Base-by-base conservation (phyloP, 1,140 invertebrate genomes). In the Drosophila sp. region DNA sequence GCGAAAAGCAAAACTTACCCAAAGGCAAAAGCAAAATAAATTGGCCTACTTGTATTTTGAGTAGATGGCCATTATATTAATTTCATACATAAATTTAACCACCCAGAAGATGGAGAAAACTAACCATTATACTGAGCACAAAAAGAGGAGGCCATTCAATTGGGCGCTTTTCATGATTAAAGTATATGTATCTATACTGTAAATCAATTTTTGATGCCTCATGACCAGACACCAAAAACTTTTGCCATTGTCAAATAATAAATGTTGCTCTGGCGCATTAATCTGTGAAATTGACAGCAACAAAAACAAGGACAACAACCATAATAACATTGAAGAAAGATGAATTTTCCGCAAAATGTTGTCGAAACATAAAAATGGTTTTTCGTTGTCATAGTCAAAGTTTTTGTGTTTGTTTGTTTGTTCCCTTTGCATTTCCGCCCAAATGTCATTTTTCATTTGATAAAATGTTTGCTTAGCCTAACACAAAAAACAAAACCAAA, bases 201-300 rank as follows among this genome's bases (percentile, higher is more conserved):
- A 50, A 50, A 50, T 50, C 44, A 50, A 50, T 50, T 50, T 50
- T 50, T 50, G 44, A 50, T 50, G 44, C 44, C 44, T 50, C 44
- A 50, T 50, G 44, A 50, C 44, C 44, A 50, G 44, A 50, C 44
- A 50, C 44, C 44, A 44, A 50, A 50, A 50, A 50, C 44, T 50
- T 50, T 50, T 50, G 44, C 44, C 44, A 50, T 50, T 50, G 44
- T 50, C 44, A 50, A 50, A 50, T 50, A 50, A 50, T 50, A 50
- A 50, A 50, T 50, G 44, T 50, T 50, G 7, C 44, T 50, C 44
- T 50, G 44, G 44, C 44, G 44, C 44, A 50, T 50, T 50, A 50
- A 50, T 50, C 44, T 50, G 44, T 50, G 44, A 50, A 50, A 50
- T 50, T 50, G 44, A 50, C 44, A 50, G 44, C 23, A 50, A 27